Percentiles rank a stretch among this genome's conserved stretches.
Evolutionary conservation across 2,888 invertebrate species (phyloP).

Genomic region (Liopterus haemorrhoidalis): DNA sequence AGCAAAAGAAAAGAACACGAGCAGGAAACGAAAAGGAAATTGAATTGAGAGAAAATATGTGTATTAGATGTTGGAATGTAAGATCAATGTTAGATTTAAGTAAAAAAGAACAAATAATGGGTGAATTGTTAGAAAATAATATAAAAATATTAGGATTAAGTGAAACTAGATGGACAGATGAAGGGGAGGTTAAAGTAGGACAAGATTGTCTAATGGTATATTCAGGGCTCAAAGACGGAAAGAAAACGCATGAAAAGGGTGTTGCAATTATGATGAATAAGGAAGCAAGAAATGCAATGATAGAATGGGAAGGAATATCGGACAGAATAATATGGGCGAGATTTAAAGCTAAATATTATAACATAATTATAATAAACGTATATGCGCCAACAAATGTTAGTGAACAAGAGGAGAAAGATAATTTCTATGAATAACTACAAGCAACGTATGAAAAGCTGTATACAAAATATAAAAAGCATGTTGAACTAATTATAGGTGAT

Average conservation of each 20-base stretch:
- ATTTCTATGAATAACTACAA: too few relatives aligned
- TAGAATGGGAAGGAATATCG: constrained; percentile 11
- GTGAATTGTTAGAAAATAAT: constrained; percentile 5
- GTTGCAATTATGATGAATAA: constrained; percentile 4
- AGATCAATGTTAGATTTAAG: constrained; percentile 1
- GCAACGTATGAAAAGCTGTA: too few relatives aligned
- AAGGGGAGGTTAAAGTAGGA: not conserved
- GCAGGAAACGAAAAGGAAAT: constrained; percentile 1
- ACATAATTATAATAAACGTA: too few relatives aligned
- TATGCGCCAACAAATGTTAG: too few relatives aligned
- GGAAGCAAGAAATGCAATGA: not conserved
- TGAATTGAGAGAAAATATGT: not conserved
- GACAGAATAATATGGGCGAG: constrained; percentile 9
- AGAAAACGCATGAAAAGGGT: not conserved
- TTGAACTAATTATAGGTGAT: too few relatives aligned
- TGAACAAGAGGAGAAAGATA: too few relatives aligned
- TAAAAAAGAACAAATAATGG: not conserved
- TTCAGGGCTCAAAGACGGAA: not conserved
- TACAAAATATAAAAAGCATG: too few relatives aligned
- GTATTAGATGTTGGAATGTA: too few relatives aligned
- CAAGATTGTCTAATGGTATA: not conserved
- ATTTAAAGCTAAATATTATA: too few relatives aligned
- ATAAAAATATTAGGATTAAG: constrained; percentile 6
- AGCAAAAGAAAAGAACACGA: constrained; percentile 3
- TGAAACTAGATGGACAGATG: not conserved